These are phyloP conservation scores for Neotragus pygmaeus DNA, from an alignment of 2,113 vertebrate genomes.

Conservation along the genomic window DNA sequence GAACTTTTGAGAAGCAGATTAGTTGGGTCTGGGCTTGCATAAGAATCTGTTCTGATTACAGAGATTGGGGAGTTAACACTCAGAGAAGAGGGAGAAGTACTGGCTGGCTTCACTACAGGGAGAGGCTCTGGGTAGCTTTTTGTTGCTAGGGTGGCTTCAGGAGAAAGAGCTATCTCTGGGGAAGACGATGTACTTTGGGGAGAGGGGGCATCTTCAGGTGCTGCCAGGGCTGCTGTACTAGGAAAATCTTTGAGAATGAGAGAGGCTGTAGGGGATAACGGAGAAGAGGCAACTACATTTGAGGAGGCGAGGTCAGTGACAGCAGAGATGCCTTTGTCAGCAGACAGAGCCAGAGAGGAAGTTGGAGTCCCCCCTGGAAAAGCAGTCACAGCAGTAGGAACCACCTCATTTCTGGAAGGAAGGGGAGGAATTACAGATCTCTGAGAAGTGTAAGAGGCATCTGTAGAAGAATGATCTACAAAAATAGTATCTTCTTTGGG, in stretches of 20 bases:
- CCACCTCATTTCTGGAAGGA: slow-evolving; percentile 1
- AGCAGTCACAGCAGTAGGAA: neutral
- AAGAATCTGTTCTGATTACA: neutral
- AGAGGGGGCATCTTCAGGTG: neutral
- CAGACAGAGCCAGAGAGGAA: neutral
- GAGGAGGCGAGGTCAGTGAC: neutral
- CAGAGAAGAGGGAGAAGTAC: neutral
- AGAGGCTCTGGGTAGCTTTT: neutral
- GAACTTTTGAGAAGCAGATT: neutral
- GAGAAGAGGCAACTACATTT: neutral
- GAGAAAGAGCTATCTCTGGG: neutral
- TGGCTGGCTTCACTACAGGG: neutral
- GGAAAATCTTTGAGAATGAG: neutral
- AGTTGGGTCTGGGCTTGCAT: neutral
- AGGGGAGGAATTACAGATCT: slow-evolving; percentile 21
- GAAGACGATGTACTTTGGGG: neutral
- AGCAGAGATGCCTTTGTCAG: neutral
- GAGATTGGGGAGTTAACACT: neutral
- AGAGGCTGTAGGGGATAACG: neutral
- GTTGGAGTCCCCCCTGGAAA: neutral
- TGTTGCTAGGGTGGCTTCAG: neutral
- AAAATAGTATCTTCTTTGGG: neutral
- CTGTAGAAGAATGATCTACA: neutral
- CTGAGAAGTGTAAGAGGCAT: slow-evolving; percentile 27
- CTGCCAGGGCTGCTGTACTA: neutral